These are phyloP conservation scores for Drepanosiphum platanoidis DNA, from an alignment of 2,888 invertebrate genomes.

Conservation along the genomic window DNA sequence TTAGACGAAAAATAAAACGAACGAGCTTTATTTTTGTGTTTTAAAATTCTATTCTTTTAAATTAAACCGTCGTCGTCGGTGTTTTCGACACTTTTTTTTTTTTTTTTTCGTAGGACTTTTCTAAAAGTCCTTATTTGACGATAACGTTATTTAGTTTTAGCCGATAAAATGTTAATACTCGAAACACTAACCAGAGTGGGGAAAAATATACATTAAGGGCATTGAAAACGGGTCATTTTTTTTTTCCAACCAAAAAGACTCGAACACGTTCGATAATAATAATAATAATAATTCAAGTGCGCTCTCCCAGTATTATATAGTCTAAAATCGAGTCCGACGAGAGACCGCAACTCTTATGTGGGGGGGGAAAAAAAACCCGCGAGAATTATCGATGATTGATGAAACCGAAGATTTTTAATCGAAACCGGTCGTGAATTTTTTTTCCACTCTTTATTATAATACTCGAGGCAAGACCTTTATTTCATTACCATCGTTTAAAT, in stretches of 20 bases:
- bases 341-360: background rate
- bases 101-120: background rate
- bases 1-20: no score
- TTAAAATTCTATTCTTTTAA: no score
- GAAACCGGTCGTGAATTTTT: no score
- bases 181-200: background rate
- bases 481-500: no score
- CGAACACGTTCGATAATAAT: background rate
- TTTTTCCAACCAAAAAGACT: background rate
- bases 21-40: no score
- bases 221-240: conserved; percentile 31
- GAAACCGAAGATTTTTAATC: no score
- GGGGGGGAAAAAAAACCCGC: background rate
- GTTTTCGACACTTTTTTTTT: background rate
- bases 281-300: conserved; percentile 14
- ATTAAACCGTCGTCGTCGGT: background rate
- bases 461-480: no score
- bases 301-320: background rate
- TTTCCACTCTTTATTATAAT: no score
- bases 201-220: background rate
- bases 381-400: background rate
- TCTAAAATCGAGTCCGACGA: background rate
- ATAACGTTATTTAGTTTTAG: background rate
- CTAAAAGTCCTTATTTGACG: background rate
- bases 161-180: background rate